Base-by-base conservation (phyloP, 2,888 invertebrate species). In the Embidobia sp. region DNA sequence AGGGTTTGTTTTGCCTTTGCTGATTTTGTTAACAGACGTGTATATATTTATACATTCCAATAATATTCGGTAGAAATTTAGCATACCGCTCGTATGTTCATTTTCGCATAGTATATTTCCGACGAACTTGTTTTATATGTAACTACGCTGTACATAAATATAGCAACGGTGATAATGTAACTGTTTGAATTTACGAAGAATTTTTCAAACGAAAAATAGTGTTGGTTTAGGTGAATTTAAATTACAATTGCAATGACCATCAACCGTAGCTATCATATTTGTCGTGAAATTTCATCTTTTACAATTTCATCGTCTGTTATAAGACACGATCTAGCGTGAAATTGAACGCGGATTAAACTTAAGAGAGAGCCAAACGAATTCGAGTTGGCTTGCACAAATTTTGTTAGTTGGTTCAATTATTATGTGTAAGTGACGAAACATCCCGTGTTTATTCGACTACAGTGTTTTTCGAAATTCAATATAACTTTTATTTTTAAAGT, bases 251-350 rank as follows among this genome's bases (percentile, higher is more conserved):
- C 46, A 42, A 51, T 13, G 46, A 69, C 66, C 61, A 61, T 70
- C 72, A 42, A 57, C 63, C 40, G 69, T 75, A 72, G 64, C 66
- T 72, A 74, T 53, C 76, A 70, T 74, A 64, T 67, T 70, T 48
- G 48, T 55, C 51, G 15, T 67, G 37, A 59, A 40, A 51, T 42
- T 51, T 46, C 27, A 49, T 61, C 48, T 57, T 76, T 77, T 77
- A 66, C 69, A 61, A 72, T 77, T 75, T 63, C 64, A 49, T 74
- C 75, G 69, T 77, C 66, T 72, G 66, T 67, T 53, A 19, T 70
- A 73, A 69, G 19, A 29, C 40, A 40, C 57, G 59, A 69, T 19
- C 73, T 77, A 77, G 66, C 31, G 75, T 27, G 55, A 70, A 53
- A 74, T 63, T 37, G 66, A 61, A 76, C n/a, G n/a, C n/a, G n/a